Percentiles rank a stretch among this genome's conserved stretches.
Evolutionary conservation across 2,797 vertebrate genomes (phyloP).

Genomic region (Silurus aristotelis): DNA sequence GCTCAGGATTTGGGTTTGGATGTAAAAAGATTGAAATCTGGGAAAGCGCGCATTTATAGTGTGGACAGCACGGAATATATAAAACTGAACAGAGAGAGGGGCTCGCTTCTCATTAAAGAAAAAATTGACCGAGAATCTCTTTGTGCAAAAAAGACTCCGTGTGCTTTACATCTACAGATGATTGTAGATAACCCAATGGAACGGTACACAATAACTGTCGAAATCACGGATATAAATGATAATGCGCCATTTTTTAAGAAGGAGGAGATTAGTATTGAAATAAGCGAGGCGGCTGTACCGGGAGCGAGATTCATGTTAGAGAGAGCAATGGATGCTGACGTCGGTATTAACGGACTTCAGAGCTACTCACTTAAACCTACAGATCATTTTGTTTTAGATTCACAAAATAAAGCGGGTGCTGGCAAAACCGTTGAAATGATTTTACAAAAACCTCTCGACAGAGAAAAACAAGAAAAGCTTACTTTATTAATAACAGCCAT

Average conservation of each 20-base stretch:
- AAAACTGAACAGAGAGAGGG: no score
- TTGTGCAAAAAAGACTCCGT: slow-evolving; percentile 61
- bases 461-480: slow-evolving; percentile 61
- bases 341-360: slow-evolving; percentile 53
- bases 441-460: slow-evolving; percentile 66
- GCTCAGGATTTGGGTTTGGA: slow-evolving; percentile 71
- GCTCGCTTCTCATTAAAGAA: no score
- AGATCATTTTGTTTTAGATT: slow-evolving; percentile 69
- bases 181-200: slow-evolving; percentile 70
- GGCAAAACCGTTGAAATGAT: slow-evolving; percentile 67
- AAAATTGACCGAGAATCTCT: no score
- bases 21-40: not conserved
- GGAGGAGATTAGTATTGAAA: slow-evolving; percentile 62
- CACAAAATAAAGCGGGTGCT: slow-evolving; percentile 58
- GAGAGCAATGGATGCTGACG: slow-evolving; percentile 64
- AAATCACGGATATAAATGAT: slow-evolving; percentile 72
- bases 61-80: no score
- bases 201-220: slow-evolving; percentile 62
- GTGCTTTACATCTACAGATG: slow-evolving; percentile 69
- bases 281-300: slow-evolving; percentile 65
- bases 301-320: slow-evolving; percentile 69
- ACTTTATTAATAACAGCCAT: slow-evolving; percentile 63
- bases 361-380: slow-evolving; percentile 47
- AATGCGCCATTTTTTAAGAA: slow-evolving; percentile 65
- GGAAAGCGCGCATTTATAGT: no score